Evolutionary conservation across 2,113 vertebrate species (phyloP), one percentile per base, ranked within the genome.

Genomic region (Amblyopsis rosae): DNA sequence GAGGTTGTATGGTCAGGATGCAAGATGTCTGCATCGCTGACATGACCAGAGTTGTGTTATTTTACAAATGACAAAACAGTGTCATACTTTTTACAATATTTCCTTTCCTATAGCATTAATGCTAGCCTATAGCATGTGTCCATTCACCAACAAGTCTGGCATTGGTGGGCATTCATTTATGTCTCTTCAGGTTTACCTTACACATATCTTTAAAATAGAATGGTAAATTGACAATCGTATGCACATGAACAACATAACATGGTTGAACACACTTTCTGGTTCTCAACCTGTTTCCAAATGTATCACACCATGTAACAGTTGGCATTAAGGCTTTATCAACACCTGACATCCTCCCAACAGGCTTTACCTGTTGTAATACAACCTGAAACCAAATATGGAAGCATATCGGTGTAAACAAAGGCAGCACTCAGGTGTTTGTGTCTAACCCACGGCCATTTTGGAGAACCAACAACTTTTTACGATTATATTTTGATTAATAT

Each of bases 301-400:
- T 62, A 0, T 64, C 49, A 48, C 46, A 19, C 51, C 57, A 45
- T 26, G 26, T 26, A 26, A 26, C 12, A 32, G 47, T 53, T 55
- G 8, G 8, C 53, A 64, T 51, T 32, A 3, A 49, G 53, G 63
- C 70, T 11, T 55, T 75, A 65, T 72, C 63, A 6, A 59, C 2
- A 6, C 12, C 15, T 46, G 13, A 54, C 53, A 71, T 12, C 11
- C 51, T 53, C 61, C 13, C 41, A 75, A 80, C 80, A 65, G 80
- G 77, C 17, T 51, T 26, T 48, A 84, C 82, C 73, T 48, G 16
- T n/a, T 48, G 16, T n/a, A 12, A 54, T 54, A 7, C 6, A 54
- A 62, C 47, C 61, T 73, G 69, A 65, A 55, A 67, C 41, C 26
- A 66, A 9, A 77, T 65, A 45, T 26, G 26, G 26, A 26, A 26